A percentile compares a stretch with the other conserved stretches of the same genome.
Evolutionary conservation across 2,797 vertebrate species (phyloP).

Genomic region (Alca torda): DNA sequence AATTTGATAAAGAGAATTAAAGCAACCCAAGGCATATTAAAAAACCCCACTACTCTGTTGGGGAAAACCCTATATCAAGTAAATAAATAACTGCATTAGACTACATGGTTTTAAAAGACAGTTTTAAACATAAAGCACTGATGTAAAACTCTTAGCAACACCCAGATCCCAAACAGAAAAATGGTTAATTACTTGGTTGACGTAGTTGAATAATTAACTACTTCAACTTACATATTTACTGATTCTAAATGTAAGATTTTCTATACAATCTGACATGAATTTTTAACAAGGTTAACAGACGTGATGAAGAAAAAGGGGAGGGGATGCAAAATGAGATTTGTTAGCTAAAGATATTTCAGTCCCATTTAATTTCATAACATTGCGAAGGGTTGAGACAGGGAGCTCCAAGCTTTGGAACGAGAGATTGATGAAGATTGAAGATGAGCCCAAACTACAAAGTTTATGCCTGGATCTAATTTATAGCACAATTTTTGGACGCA

Average conservation of each 20-base stretch:
- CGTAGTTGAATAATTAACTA: background rate
- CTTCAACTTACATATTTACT: background rate
- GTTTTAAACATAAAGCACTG: background rate
- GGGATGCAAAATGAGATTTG: background rate
- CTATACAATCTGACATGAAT: background rate
- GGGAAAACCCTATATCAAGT: background rate
- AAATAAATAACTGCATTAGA: background rate
- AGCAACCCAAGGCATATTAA: background rate
- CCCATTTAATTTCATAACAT: background rate
- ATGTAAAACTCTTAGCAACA: background rate
- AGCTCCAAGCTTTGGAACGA: background rate
- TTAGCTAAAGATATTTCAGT: constrained; percentile 41
- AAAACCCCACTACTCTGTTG: background rate
- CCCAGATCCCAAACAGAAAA: background rate
- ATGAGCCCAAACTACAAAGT: background rate
- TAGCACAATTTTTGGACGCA: background rate
- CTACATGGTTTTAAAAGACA: background rate
- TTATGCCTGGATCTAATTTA: background rate
- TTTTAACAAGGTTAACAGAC: background rate
- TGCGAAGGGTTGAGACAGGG: background rate
- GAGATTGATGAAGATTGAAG: background rate
- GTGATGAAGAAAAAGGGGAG: background rate
- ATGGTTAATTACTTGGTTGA: background rate
- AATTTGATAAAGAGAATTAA: background rate
- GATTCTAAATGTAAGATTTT: background rate